A percentile compares a stretch with the other conserved stretches of the same genome.
These are phyloP conservation scores for Dunckerocampus dactyliophorus DNA, from an alignment of 2,113 vertebrate species.

Conservation along the genomic window DNA sequence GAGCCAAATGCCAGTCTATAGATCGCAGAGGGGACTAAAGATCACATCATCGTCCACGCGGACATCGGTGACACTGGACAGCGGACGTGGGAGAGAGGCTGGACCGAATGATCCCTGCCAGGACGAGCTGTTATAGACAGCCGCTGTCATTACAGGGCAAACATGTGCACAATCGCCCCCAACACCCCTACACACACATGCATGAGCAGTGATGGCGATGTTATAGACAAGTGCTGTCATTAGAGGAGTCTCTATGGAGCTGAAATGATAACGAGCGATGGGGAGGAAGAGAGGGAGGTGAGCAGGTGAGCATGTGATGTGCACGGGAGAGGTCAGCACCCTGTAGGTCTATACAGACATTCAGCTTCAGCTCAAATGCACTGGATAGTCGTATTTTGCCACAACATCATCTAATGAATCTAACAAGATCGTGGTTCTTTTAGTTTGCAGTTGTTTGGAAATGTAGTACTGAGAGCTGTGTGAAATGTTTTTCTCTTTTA, in stretches of 20 bases:
- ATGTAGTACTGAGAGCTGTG: no score
- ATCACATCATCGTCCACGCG: constrained; percentile 92
- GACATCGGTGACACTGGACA: constrained; percentile 90
- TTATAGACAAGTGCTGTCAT: constrained; percentile 99
- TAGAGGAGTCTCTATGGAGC: constrained; percentile 75
- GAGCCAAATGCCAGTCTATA: constrained; percentile 99
- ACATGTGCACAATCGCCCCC: constrained; percentile 28
- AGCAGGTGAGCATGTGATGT: constrained; percentile 50
- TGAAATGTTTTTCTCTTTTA: no score
- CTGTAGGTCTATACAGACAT: constrained; percentile 10
- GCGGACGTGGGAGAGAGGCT: constrained; percentile 58
- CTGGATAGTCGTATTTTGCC: background rate
- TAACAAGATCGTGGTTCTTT: no score
- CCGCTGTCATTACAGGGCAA: constrained; percentile 66
- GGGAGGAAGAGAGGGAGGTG: constrained; percentile 51
- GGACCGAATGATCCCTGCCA: constrained; percentile 96
- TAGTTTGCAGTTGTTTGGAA: no score
- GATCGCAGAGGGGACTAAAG: constrained; percentile 95
- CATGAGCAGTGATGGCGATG: constrained; percentile 75
- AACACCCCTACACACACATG: constrained; percentile 23
- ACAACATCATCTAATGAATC: background rate
- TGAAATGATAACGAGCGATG: constrained; percentile 87
- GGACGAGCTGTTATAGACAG: constrained; percentile 78
- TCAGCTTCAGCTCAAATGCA: background rate
- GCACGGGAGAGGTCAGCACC: constrained; percentile 38